These are phyloP conservation scores for Drosophila algonquin DNA, from an alignment of 2,888 invertebrate species.

Conservation along the genomic window DNA sequence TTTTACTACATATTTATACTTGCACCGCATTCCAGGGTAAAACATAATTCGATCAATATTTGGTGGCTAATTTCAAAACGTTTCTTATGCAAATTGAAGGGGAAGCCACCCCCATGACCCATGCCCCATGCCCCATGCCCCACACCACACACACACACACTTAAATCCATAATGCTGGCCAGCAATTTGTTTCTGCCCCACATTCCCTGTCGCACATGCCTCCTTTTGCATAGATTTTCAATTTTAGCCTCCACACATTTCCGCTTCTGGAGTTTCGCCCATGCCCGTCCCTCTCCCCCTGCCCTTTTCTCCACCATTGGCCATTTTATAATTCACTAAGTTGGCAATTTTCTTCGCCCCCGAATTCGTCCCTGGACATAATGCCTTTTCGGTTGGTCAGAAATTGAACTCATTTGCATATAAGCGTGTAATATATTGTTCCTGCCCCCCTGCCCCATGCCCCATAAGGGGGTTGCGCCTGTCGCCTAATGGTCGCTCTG, in stretches of 20 bases:
- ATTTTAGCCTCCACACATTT: slow-evolving; percentile 27
- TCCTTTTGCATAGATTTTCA: slow-evolving; percentile 48
- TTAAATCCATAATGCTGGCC: slow-evolving; percentile 17
- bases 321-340: slow-evolving; percentile 54
- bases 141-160: slow-evolving; percentile 13
- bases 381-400: slow-evolving; percentile 53
- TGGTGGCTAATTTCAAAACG: slow-evolving; percentile 10
- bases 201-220: neutral
- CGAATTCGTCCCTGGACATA: slow-evolving; percentile 34
- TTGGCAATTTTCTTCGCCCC: slow-evolving; percentile 46
- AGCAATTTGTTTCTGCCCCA: slow-evolving; percentile 15
- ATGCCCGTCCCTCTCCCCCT: neutral
- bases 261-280: slow-evolving; percentile 8
- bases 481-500: slow-evolving; percentile 52
- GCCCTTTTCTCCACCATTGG: neutral
- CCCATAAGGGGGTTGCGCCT: neutral
- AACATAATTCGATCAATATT: neutral
- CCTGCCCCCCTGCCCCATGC: slow-evolving; percentile 23
- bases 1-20: no score
- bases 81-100: slow-evolving; percentile 31
- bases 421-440: slow-evolving; percentile 57
- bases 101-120: no score
- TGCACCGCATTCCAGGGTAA: no score
- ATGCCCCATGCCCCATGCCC: neutral
- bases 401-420: slow-evolving; percentile 61